Conservation (phyloP, 2,113 vertebrate species). For the Percina caprodes region DNA sequence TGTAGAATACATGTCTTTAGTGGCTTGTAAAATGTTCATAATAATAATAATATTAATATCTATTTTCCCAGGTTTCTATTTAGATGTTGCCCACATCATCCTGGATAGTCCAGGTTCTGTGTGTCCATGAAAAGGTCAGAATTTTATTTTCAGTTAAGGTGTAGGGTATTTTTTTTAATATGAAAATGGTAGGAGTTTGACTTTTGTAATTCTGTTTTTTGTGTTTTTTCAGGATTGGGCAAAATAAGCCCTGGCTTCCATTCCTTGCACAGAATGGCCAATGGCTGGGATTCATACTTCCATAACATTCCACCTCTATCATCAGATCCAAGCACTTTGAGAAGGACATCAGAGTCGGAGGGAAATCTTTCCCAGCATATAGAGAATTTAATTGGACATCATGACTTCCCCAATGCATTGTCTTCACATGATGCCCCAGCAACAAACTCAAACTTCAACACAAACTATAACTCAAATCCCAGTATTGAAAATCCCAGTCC, state of each 20-base stretch:
- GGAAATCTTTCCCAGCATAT: constrained; percentile 60
- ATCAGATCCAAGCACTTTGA: constrained; percentile 64
- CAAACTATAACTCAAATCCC: constrained; percentile 54
- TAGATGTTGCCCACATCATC: constrained; percentile 33
- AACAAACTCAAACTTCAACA: constrained; percentile 65
- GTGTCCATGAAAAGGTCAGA: constrained; percentile 57
- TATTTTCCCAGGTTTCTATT: constrained; percentile 45
- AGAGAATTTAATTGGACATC: constrained; percentile 68
- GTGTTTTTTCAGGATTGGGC: constrained; percentile 69
- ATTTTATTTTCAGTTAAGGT: background rate
- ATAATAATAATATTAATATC: background rate
- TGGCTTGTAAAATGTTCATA: background rate
- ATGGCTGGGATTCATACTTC: constrained; percentile 76
- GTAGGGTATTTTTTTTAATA: background rate
- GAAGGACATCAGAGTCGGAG: constrained; percentile 64
- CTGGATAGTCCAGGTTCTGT: background rate
- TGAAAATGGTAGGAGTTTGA: background rate
- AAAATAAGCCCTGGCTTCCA: constrained; percentile 14
- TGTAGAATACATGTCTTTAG: background rate
- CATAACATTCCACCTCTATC: constrained; percentile 55
- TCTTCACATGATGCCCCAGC: constrained; percentile 51
- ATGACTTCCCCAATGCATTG: constrained; percentile 61
- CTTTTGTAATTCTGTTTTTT: background rate
- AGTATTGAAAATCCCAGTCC: constrained; percentile 54
- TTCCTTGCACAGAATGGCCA: constrained; percentile 71